phyloP scores from a whole-genome alignment of 2,888 invertebrate species.

The Stomorhina lunata region DNA sequence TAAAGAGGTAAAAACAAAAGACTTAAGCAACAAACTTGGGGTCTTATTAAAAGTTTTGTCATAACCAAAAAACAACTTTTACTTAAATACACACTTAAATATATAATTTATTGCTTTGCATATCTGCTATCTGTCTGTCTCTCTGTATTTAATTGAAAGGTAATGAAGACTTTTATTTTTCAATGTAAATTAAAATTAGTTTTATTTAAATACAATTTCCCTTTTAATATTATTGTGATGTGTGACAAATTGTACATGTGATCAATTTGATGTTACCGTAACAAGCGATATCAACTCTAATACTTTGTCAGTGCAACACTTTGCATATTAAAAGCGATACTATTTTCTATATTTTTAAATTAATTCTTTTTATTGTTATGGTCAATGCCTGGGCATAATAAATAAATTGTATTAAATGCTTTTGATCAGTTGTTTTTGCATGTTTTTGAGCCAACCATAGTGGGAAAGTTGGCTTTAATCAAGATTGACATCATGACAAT shows the following conservation, averaged over 20 bases:
- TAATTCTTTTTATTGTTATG: conserved; percentile 17
- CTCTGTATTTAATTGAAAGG: too few species aligned
- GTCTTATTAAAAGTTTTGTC: too few species aligned
- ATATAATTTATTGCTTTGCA: too few species aligned
- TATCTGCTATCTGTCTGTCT: too few species aligned
- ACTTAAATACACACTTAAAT: too few species aligned
- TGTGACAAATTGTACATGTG: neutral
- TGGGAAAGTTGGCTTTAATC: conserved; percentile 51
- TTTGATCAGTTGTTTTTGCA: neutral
- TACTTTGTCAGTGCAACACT: neutral
- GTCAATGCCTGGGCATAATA: neutral
- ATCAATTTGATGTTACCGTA: neutral
- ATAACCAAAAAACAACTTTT: too few species aligned
- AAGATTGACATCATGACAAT: conserved; percentile 51
- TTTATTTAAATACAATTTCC: neutral
- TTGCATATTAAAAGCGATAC: conserved; percentile 22
- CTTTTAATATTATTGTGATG: neutral
- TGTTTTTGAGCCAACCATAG: conserved; percentile 28
- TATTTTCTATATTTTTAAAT: neutral
- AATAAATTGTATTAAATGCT: conserved; percentile 14
- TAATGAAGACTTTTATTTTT: neutral
- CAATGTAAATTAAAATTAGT: neutral
- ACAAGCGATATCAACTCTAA: neutral
- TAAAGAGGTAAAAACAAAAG: too few species aligned
- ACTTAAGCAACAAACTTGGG: too few species aligned